Evolutionary conservation across 2,888 invertebrate genomes (phyloP).

Genomic region (Eledona agricola): DNA sequence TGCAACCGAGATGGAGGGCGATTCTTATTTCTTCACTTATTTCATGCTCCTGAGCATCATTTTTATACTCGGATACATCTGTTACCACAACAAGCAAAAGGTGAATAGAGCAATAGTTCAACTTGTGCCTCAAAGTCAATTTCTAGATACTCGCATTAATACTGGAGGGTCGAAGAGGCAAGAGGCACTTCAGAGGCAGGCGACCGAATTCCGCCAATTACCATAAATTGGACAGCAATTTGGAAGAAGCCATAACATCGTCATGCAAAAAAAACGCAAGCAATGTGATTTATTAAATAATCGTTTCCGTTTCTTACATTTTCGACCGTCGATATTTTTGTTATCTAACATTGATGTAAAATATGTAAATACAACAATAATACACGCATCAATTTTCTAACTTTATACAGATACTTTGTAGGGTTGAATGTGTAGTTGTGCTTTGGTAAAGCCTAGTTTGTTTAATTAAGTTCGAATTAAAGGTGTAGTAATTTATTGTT

Average conservation of each 20-base stretch:
- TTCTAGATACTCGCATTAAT: constrained; percentile 71
- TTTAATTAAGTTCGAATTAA: no score
- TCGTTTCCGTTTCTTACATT: constrained; percentile 30
- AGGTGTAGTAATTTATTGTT: no score
- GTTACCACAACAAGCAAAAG: constrained; percentile 72
- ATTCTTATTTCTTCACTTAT: constrained; percentile 75
- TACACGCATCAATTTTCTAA: constrained; percentile 30
- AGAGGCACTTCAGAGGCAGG: constrained; percentile 62
- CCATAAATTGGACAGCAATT: constrained; percentile 71
- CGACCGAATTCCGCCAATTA: constrained; percentile 72
- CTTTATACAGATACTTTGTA: no score
- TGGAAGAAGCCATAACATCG: constrained; percentile 74
- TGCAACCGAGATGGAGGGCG: constrained; percentile 60
- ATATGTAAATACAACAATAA: constrained; percentile 27
- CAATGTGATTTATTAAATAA: constrained; percentile 66
- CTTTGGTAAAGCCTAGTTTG: background rate
- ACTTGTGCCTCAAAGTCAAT: constrained; percentile 27
- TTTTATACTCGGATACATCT: constrained; percentile 70
- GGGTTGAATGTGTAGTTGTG: constrained; percentile 4
- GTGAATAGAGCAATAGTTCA: constrained; percentile 60
- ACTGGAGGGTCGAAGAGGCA: constrained; percentile 67
- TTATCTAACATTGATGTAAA: constrained; percentile 18
- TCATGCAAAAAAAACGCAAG: constrained; percentile 66
- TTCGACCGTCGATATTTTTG: constrained; percentile 18
- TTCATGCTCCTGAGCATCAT: constrained; percentile 71